A percentile compares a stretch with the other conserved stretches of the same genome.
phyloP scores from a whole-genome alignment of 2,797 vertebrate species.

The Myotis daubentonii region DNA sequence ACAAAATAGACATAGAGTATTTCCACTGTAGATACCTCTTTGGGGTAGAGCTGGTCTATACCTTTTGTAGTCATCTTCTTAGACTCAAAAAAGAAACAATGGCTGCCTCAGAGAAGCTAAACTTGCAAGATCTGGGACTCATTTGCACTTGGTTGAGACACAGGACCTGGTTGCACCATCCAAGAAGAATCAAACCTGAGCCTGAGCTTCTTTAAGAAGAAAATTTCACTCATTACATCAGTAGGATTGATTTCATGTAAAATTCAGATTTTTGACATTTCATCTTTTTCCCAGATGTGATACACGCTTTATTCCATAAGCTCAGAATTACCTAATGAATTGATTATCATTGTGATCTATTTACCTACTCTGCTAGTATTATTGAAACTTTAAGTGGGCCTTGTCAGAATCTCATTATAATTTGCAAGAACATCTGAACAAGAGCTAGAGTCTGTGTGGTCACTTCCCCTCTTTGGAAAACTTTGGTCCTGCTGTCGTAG shows the following conservation, averaged over 20 bases:
- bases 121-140: neutral
- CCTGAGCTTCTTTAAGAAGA: neutral
- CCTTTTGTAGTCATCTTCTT: neutral
- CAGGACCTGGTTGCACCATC: no score
- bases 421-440: neutral
- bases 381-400: neutral
- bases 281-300: neutral
- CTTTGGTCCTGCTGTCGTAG: neutral
- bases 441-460: neutral
- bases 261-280: neutral
- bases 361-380: neutral
- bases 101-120: neutral
- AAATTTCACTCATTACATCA: neutral
- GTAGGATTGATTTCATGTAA: neutral
- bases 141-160: neutral
- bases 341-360: neutral
- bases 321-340: neutral
- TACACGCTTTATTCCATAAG: neutral
- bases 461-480: neutral
- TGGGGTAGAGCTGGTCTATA: neutral
- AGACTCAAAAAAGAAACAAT: neutral
- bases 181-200: neutral
- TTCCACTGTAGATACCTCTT: neutral
- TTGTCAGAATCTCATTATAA: neutral
- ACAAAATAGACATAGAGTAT: neutral